Evolutionary conservation across 2,113 vertebrate genomes (phyloP).

Genomic region (Strigops habroptila): DNA sequence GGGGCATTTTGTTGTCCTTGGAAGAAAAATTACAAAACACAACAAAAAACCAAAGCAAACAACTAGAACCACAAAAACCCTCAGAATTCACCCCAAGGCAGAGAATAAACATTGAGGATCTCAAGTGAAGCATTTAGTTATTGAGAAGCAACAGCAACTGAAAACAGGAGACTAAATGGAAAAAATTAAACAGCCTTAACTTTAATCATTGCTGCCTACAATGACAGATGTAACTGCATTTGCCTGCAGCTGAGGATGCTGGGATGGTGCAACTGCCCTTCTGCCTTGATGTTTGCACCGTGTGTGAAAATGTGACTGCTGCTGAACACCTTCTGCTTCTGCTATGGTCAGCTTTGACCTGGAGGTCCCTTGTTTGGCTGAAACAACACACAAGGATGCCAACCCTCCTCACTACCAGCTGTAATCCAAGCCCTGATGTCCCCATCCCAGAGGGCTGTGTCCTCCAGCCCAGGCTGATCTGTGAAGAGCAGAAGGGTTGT

Average conservation of each 20-base stretch:
- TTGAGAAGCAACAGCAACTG: neutral
- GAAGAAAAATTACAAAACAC: neutral
- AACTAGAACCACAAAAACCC: neutral
- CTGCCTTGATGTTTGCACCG: neutral
- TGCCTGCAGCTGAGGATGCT: neutral
- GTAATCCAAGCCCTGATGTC: neutral
- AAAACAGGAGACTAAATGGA: slow-evolving; percentile 2
- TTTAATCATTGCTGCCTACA: neutral
- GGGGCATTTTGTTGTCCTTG: neutral
- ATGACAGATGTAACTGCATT: neutral
- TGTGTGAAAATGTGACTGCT: neutral
- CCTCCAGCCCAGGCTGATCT: neutral
- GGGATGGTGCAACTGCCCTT: neutral
- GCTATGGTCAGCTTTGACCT: neutral
- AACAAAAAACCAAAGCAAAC: neutral
- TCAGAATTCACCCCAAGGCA: slow-evolving; percentile 22
- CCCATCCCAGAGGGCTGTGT: neutral
- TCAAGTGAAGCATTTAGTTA: slow-evolving; percentile 19
- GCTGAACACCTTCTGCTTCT: neutral
- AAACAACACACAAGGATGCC: neutral
- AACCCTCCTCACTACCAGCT: neutral
- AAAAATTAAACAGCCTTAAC: neutral
- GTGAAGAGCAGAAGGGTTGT: neutral
- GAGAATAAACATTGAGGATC: neutral
- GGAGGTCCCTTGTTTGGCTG: neutral